A percentile compares a stretch with the other conserved stretches of the same genome.
phyloP scores from a whole-genome alignment of 2,797 vertebrate genomes.

The Sebastes alutus region DNA sequence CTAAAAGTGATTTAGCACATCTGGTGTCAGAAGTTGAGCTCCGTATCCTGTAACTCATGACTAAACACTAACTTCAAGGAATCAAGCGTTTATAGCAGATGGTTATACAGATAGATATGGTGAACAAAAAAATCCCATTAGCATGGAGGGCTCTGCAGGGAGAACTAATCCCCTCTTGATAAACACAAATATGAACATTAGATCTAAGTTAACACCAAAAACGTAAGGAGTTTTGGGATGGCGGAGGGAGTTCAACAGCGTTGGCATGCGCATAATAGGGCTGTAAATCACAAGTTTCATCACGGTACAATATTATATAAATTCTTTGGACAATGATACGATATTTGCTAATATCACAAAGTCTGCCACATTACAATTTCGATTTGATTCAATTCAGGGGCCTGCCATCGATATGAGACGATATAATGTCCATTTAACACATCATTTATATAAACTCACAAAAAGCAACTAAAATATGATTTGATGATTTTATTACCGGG shows the following conservation, averaged over 20 bases:
- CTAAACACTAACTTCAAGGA: background rate
- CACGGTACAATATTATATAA: too few species aligned
- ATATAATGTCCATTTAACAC: too few species aligned
- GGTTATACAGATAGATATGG: background rate
- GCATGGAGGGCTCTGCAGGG: background rate
- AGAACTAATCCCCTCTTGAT: background rate
- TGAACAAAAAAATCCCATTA: background rate
- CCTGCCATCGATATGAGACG: too few species aligned
- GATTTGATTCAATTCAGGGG: too few species aligned
- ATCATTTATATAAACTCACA: too few species aligned
- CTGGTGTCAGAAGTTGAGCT: slow-evolving; percentile 2
- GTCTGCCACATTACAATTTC: too few species aligned
- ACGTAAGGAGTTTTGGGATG: background rate
- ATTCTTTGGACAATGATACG: too few species aligned
- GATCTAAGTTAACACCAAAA: background rate
- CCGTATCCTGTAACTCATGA: background rate
- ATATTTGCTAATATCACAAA: too few species aligned
- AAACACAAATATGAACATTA: background rate
- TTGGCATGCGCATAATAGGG: background rate
- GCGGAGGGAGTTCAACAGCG: background rate
- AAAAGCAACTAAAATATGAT: too few species aligned
- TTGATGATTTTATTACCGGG: too few species aligned
- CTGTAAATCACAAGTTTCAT: too few species aligned
- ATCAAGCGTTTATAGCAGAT: background rate
- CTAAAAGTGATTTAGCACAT: slow-evolving; percentile 6